Percentiles rank a stretch among this genome's conserved stretches.
Evolutionary conservation across 92 coral and sea anemone species (phyloP).

Genomic region (Epizoanthus rinbou): DNA sequence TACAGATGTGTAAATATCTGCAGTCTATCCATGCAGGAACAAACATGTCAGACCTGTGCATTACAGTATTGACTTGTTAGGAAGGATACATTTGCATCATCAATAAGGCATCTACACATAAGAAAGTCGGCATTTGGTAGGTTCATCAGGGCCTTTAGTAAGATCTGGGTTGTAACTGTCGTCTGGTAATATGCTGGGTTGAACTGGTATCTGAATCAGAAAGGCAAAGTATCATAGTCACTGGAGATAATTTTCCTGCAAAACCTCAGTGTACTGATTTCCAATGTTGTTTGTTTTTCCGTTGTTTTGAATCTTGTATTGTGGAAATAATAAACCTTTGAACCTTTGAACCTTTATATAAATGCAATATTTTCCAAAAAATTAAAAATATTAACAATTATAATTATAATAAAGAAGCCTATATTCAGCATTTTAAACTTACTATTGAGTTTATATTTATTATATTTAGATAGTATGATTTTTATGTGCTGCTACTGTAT

Average conservation of each 20-base stretch:
- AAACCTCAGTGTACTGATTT: neutral
- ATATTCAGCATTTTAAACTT: neutral
- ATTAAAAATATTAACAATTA: no score
- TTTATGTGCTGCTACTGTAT: no score
- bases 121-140: conserved; percentile 96
- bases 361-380: neutral
- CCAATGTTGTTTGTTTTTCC: no score
- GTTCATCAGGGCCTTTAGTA: conserved; percentile 93
- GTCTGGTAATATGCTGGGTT: conserved; percentile 94
- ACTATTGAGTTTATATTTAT: no score
- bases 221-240: neutral
- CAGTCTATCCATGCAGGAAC: no score
- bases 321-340: no score
- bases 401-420: neutral
- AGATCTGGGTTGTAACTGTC: conserved; percentile 84
- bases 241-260: neutral
- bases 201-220: conserved; percentile 79
- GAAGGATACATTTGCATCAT: conserved; percentile 97
- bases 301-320: no score
- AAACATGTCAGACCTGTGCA: no score
- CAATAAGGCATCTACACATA: conserved; percentile 92
- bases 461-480: no score
- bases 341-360: no score
- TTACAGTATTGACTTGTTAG: neutral
- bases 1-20: no score